Evolutionary conservation across 2,113 vertebrate genomes (phyloP).

Genomic region (Neodon shergylaensis): DNA sequence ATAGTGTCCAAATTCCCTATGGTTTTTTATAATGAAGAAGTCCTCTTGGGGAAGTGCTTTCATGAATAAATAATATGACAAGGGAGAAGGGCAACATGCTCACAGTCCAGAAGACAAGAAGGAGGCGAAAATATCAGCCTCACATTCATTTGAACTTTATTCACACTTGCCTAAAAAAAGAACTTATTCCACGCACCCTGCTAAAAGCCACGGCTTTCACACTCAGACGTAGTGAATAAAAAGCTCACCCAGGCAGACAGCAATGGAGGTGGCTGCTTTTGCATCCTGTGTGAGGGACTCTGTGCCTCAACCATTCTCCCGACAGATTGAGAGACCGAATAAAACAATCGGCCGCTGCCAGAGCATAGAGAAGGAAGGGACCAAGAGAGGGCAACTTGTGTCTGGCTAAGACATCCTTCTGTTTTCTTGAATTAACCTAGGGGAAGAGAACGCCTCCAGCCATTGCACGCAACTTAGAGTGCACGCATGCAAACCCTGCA

Average conservation of each 20-base stretch:
- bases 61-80: background rate
- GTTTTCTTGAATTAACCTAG: conserved; percentile 26
- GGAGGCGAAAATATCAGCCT: background rate
- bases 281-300: background rate
- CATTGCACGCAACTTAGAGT: background rate
- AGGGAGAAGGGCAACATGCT: background rate
- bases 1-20: conserved; percentile 8
- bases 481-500: background rate
- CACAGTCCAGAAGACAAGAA: background rate
- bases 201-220: background rate
- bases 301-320: background rate
- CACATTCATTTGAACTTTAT: background rate
- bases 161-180: background rate
- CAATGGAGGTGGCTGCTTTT: background rate
- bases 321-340: background rate
- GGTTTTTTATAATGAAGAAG: conserved; percentile 7
- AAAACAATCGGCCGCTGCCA: background rate
- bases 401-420: background rate
- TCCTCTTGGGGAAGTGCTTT: conserved; percentile 26
- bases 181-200: background rate
- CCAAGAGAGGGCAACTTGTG: background rate
- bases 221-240: background rate
- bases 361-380: background rate
- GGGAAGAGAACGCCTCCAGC: background rate
- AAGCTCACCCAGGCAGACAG: background rate